phyloP scores from a whole-genome alignment of 2,797 vertebrate species.

The Chromobotia macracanthus region DNA sequence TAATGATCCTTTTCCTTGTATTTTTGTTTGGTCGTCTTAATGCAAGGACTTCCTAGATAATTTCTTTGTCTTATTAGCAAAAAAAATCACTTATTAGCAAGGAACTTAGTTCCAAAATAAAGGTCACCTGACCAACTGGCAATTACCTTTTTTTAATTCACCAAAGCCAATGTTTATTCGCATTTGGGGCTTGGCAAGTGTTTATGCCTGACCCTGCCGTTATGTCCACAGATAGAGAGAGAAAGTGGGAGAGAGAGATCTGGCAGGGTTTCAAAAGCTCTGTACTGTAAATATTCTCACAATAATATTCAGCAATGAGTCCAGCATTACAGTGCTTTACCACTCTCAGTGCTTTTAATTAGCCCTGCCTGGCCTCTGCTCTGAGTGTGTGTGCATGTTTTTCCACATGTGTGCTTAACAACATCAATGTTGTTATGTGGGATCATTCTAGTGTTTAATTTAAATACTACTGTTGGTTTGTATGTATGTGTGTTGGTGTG shows the following conservation, averaged over 20 bases:
- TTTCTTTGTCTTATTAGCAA: no score
- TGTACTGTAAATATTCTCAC: constrained; percentile 23
- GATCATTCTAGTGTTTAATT: constrained; percentile 39
- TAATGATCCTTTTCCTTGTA: no score
- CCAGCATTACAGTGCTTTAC: constrained; percentile 62
- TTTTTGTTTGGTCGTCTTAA: no score
- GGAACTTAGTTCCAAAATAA: no score
- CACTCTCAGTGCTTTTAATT: constrained; percentile 66
- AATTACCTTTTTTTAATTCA: no score
- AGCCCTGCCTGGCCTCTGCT: constrained; percentile 57
- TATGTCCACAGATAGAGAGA: not conserved
- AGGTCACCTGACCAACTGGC: no score
- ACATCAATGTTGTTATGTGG: constrained; percentile 31
- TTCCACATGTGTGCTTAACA: constrained; percentile 26
- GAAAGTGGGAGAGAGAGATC: constrained; percentile 7
- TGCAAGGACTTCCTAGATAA: no score
- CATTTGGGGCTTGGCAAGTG: no score
- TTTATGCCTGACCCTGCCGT: no score
- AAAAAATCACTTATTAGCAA: no score
- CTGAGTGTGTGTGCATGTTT: constrained; percentile 36
- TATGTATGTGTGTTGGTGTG: constrained; percentile 10
- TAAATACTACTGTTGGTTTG: constrained; percentile 22
- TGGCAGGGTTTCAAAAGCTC: constrained; percentile 40
- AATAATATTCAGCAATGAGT: constrained; percentile 20
- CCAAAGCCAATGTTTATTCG: no score